Evolutionary conservation across 2,797 vertebrate species (phyloP).

Genomic region (Peromyscus nudipes): DNA sequence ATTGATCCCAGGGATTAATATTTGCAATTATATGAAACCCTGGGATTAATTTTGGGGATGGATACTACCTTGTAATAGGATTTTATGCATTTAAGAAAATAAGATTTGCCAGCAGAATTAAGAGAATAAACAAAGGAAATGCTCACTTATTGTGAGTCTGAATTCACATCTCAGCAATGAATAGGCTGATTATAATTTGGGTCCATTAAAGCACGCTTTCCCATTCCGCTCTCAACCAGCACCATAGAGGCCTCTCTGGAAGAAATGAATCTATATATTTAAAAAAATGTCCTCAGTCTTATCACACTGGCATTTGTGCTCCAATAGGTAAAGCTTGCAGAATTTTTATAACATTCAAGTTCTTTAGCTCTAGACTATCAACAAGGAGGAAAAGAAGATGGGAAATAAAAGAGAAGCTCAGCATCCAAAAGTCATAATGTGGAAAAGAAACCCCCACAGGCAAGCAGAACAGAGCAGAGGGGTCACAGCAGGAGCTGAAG

Average conservation of each 20-base stretch:
- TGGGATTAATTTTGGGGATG: conserved; percentile 67
- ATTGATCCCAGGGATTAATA: background rate
- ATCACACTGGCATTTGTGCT: background rate
- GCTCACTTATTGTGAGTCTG: background rate
- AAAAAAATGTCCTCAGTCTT: conserved; percentile 2
- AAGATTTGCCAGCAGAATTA: conserved; percentile 64
- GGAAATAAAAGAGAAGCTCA: background rate
- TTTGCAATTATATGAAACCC: conserved; percentile 7
- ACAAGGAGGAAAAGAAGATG: background rate
- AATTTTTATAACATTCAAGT: conserved; percentile 41
- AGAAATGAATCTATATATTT: conserved; percentile 59
- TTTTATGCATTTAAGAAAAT: conserved; percentile 67
- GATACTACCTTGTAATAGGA: conserved; percentile 58
- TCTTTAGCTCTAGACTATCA: background rate
- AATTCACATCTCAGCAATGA: conserved; percentile 58
- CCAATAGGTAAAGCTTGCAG: background rate
- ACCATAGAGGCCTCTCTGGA: conserved; percentile 29
- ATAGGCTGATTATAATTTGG: conserved; percentile 59
- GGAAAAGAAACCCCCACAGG: background rate
- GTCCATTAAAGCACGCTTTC: background rate
- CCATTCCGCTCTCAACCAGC: background rate
- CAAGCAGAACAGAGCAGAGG: background rate
- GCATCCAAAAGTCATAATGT: background rate
- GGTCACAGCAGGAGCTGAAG: background rate
- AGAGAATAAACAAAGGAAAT: conserved; percentile 61